Base-by-base conservation (phyloP, 2,888 invertebrate species). In the Esperia sulphurella region DNA sequence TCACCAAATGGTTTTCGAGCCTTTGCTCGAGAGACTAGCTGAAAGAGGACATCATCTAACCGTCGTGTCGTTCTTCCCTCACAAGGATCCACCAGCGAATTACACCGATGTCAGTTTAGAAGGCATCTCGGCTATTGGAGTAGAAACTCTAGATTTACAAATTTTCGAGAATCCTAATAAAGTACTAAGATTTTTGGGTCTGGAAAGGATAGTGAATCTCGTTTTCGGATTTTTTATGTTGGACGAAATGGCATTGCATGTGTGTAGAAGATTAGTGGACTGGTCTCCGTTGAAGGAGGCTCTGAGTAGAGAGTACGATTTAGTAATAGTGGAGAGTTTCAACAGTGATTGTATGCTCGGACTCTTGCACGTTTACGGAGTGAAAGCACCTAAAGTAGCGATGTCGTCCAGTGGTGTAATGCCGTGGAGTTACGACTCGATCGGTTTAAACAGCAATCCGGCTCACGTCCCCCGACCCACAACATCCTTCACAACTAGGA, bases 291-390 rank as follows among this genome's bases (percentile, higher is more conserved):
- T 90, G 30, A 64, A 70, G 0, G 80, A 81, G 8, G 79, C 76
- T 8, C 51, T 90, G 55, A 71, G 77, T 52, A 71, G 71, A 33
- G 76, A 85, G n/a, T 94, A 93, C 56, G 94, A 95, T 64, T 62
- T 93, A 9, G 72, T 93, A 8, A 67, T 94, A 8, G 83, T 91
- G 14, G 93, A 93, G 67, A 86, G 91, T 53, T 94, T 94, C 55
- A 92, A 90, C 56, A 91, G 92, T 31, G 93, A 94, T 58, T 94
- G 94, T 50, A 90, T 92, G 73, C 69, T 93, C 43, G 93, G 92
- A 0, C 72, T 94, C 45, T 86, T 90, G 0, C 86, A 93, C 66
- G 65, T 91, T 28, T 83, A 93, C 56, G 78, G 75, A 0, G 57
- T 79, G 49, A 80, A 89, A 45, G 88, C 91, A 6, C 93, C 94